Base-by-base conservation (phyloP, 1,140 invertebrate genomes). In the Drosophila baimaii region DNA sequence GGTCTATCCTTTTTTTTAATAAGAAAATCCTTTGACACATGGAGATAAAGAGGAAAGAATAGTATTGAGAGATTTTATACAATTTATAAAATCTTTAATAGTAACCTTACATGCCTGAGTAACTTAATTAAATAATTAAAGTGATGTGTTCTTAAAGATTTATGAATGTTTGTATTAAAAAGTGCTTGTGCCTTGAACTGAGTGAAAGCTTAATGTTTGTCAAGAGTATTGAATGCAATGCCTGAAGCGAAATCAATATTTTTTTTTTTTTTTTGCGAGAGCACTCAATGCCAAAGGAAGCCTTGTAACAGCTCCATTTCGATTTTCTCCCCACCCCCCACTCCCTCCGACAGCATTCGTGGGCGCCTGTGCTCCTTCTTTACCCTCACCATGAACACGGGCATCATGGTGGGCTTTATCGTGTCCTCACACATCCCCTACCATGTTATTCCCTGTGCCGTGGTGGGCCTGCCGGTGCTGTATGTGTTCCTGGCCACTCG, bases 341-440 rank as follows among this genome's bases (percentile, higher is more conserved):
- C 7, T n/a, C 13, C 19, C 8, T n/a, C 31, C 15, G 15, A 15
- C 41, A 91, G 90, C 39, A 77, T 92, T 41, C 89, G 91, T 12
- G 91, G 91, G 7, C 70, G 83, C 13, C 57, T 92, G 7, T 79
- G 82, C 19, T 91, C 91, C 3, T 59, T 91, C 7, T 90, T 90
- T 19, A 63, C 56, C 2, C 54, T 92, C 35, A 52, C 73, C 9
- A 49, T 86, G 25, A 91, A 91, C 37, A 33, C 59, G 21, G 91
- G 91, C 29, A 81, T 91, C 12, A 15, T 92, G 27, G 62, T 79
- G 41, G 90, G 89, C 29, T 91, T 70, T 13, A 70, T 91, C 2
- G 55, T 91, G 0, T 80, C 90, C 7, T 76, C 89, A 1, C 71
- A 90, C 41, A 47, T 92, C 9, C 65, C 81, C 10, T 92, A 90